Evolutionary conservation across 2,888 invertebrate species (phyloP).

Genomic region (Lochmaea capreae): DNA sequence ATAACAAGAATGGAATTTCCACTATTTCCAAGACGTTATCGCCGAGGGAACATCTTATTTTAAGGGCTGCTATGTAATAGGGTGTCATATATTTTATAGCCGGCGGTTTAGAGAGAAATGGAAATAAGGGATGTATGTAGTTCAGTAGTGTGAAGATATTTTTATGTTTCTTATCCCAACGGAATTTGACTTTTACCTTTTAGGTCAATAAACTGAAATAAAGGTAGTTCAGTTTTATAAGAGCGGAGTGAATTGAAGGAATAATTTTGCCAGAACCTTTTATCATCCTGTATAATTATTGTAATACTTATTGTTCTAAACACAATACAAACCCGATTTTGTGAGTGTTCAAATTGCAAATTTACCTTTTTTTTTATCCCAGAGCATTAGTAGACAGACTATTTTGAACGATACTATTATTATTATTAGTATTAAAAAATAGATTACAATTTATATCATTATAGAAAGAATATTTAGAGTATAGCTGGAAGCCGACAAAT

Average conservation of each 20-base stretch:
- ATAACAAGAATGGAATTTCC: slow-evolving; percentile 46
- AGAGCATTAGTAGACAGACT: too few relatives aligned
- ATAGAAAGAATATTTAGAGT: slow-evolving; percentile 22
- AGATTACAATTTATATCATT: background rate
- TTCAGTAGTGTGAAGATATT: slow-evolving; percentile 7
- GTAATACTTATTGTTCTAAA: too few relatives aligned
- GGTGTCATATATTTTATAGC: slow-evolving; percentile 53
- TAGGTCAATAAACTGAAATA: background rate
- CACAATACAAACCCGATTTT: too few relatives aligned
- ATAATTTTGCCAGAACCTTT: too few relatives aligned
- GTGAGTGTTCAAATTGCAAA: too few relatives aligned
- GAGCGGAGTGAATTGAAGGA: too few relatives aligned
- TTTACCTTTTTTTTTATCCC: too few relatives aligned
- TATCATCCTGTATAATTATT: too few relatives aligned
- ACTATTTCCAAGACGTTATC: slow-evolving; percentile 45
- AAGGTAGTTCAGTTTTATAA: too few relatives aligned
- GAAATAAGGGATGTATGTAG: slow-evolving; percentile 18
- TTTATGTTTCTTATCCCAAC: background rate
- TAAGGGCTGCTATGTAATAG: slow-evolving; percentile 44
- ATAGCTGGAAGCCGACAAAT: slow-evolving; percentile 21
- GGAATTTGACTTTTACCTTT: background rate
- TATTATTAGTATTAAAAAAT: background rate
- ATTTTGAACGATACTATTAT: background rate
- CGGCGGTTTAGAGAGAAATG: slow-evolving; percentile 32
- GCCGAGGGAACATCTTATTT: slow-evolving; percentile 41